Percentiles rank a stretch among this genome's conserved stretches.
Conservation (phyloP, 2,113 vertebrate species). For the Calonectris borealis region DNA sequence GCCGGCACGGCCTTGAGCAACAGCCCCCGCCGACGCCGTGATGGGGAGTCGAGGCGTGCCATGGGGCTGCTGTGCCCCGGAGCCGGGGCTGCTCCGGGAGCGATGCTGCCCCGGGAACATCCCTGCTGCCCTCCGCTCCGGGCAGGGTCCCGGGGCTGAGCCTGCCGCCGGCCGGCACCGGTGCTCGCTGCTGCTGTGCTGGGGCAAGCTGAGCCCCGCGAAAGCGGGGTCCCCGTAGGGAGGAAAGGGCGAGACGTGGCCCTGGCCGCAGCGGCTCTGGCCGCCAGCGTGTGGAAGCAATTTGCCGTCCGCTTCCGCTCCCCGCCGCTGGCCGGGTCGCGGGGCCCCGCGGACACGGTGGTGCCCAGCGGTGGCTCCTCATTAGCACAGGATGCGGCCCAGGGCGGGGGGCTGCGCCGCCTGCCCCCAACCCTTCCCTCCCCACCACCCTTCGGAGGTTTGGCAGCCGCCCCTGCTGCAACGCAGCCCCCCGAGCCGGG, state of each 20-base stretch:
- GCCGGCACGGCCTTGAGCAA: not conserved
- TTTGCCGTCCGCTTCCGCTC: conserved; percentile 16
- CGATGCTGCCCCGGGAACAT: not conserved
- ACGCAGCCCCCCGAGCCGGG: fast-evolving
- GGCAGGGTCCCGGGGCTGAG: not conserved
- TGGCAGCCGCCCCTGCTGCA: fast-evolving
- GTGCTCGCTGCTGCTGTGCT: not conserved
- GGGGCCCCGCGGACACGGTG: not conserved
- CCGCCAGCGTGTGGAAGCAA: conserved; percentile 12
- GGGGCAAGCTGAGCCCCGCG: fast-evolving
- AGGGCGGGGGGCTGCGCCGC: not conserved
- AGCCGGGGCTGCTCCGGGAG: not conserved
- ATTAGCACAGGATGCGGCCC: not conserved
- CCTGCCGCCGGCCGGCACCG: fast-evolving
- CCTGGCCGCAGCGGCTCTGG: not conserved
- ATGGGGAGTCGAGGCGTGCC: fast-evolving
- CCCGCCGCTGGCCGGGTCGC: not conserved
- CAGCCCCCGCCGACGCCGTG: not conserved
- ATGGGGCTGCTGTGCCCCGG: fast-evolving
- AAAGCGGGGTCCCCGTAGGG: not conserved
- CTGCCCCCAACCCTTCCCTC: not conserved
- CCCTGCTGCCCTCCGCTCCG: not conserved
- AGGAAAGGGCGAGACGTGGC: not conserved
- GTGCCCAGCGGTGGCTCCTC: not conserved
- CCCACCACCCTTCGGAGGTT: not conserved